A percentile compares a stretch with the other conserved stretches of the same genome.
Conservation (phyloP, 2,797 vertebrate genomes). For the Eulemur albifrons region DNA sequence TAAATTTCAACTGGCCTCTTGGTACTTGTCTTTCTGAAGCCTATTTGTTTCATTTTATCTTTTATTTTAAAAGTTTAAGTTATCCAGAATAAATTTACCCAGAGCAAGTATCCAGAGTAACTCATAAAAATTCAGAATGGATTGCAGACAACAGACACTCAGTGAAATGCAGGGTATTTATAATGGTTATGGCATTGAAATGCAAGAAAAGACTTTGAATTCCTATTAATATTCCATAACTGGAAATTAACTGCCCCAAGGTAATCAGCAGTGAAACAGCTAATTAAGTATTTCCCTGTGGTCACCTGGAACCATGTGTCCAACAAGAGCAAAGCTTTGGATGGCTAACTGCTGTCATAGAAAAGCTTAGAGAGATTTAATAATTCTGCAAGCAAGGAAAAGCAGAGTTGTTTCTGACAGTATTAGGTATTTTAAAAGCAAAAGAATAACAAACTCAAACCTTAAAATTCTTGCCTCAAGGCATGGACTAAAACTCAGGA, state of each 20-base stretch:
- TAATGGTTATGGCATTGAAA: not conserved
- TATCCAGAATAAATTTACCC: not conserved
- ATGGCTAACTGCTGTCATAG: slow-evolving; percentile 7
- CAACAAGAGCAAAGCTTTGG: slow-evolving; percentile 28
- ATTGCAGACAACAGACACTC: not conserved
- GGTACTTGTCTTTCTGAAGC: not conserved
- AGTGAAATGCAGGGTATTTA: not conserved
- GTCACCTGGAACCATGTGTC: slow-evolving; percentile 29
- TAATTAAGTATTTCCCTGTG: slow-evolving; percentile 62
- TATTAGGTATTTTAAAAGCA: slow-evolving; percentile 47
- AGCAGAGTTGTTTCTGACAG: not conserved
- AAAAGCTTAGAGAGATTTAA: not conserved
- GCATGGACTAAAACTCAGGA: not conserved
- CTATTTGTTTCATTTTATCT: not conserved
- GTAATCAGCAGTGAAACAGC: slow-evolving; percentile 30
- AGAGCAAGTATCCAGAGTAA: not conserved
- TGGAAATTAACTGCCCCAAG: slow-evolving; percentile 34
- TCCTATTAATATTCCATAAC: slow-evolving; percentile 50
- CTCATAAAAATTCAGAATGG: not conserved
- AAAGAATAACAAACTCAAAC: slow-evolving; percentile 13
- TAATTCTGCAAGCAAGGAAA: not conserved
- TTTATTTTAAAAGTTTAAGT: not conserved
- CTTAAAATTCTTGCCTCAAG: slow-evolving; percentile 58
- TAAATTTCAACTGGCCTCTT: not conserved
- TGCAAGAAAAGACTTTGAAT: slow-evolving; percentile 42